Base-by-base conservation (phyloP, 2,888 invertebrate species). In the Agrilus mali region DNA sequence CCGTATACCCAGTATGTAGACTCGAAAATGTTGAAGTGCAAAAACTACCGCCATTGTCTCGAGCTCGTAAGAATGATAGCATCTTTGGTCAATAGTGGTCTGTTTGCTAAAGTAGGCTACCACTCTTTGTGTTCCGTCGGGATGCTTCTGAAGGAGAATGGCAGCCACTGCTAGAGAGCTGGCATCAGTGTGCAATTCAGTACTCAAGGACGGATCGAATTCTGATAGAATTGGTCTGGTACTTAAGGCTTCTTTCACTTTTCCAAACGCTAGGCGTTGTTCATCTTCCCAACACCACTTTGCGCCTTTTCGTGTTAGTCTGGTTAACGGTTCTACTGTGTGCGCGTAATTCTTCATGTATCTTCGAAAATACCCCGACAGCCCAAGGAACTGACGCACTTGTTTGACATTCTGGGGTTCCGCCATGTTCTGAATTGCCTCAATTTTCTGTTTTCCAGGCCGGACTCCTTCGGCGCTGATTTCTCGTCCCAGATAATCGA, bases 331-430 rank as follows among this genome's bases (percentile, higher is more conserved):
- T 13, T 36, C 22, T 1, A 50, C 53, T 1, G 51, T 8, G 17
- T 20, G 14, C 0, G 56, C 53, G 42, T 50, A 57, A 13, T 44
- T 41, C n/a, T 40, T 13, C 3, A 58, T 44, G 36, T 56, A 58
- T 46, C 53, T 50, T 10, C 55, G 33, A 40, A 57, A 59, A 47
- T 53, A 59, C 6, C 54, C 46, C 0, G 50, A 50, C 2, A 60
- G 45, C 0, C 59, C 58, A 2, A 60, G 15, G 47, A 63, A 61
- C 36, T 57, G 55, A 14, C 57, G 49, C 2, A 59, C 44, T 16
- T 50, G 47, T 15, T 56, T 54, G 1, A 51, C 41, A 44, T 54
- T 55, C 40, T 33, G 40, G 5, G 60, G 59, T 17, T 20, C 40
- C 14, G 52, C 50, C 35, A 54, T 56, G n/a, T 55, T 37, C 22